Percentiles rank a stretch among this genome's conserved stretches.
Conservation (phyloP, 2,113 vertebrate species). For the Amphiprion percula region DNA sequence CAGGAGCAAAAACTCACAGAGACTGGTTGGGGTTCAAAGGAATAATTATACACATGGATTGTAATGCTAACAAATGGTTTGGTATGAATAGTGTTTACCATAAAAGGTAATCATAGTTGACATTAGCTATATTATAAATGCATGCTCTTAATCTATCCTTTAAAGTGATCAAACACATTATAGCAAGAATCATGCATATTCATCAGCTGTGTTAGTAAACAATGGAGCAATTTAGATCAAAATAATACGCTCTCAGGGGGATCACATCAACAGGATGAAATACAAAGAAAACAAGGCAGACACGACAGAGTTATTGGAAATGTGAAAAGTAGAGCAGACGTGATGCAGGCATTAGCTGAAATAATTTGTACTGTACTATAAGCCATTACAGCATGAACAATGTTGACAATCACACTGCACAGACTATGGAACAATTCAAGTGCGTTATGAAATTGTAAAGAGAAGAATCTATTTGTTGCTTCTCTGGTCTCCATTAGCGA, state of each 20-base stretch:
- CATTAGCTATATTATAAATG: too few relatives aligned
- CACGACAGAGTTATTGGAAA: background rate
- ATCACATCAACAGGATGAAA: background rate
- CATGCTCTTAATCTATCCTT: too few relatives aligned
- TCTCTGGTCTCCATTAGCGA: slow-evolving; percentile 45
- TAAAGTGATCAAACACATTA: too few relatives aligned
- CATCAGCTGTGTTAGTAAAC: too few relatives aligned
- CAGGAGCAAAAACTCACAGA: too few relatives aligned
- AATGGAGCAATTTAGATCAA: background rate
- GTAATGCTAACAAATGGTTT: too few relatives aligned
- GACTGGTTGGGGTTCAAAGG: too few relatives aligned
- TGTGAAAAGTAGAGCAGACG: background rate
- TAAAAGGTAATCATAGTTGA: too few relatives aligned
- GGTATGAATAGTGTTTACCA: too few relatives aligned
- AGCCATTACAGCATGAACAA: slow-evolving; percentile 35
- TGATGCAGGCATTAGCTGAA: slow-evolving; percentile 29
- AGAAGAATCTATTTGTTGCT: slow-evolving; percentile 55
- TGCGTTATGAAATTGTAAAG: slow-evolving; percentile 48
- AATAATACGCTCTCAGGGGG: background rate
- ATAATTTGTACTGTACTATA: slow-evolving; percentile 12
- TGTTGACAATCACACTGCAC: slow-evolving; percentile 36
- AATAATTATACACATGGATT: too few relatives aligned
- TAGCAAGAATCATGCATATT: too few relatives aligned
- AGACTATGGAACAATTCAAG: slow-evolving; percentile 42
- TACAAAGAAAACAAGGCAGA: background rate